These are phyloP conservation scores for Hemicrepidius hirtus DNA, from an alignment of 2,888 invertebrate species.

Conservation along the genomic window DNA sequence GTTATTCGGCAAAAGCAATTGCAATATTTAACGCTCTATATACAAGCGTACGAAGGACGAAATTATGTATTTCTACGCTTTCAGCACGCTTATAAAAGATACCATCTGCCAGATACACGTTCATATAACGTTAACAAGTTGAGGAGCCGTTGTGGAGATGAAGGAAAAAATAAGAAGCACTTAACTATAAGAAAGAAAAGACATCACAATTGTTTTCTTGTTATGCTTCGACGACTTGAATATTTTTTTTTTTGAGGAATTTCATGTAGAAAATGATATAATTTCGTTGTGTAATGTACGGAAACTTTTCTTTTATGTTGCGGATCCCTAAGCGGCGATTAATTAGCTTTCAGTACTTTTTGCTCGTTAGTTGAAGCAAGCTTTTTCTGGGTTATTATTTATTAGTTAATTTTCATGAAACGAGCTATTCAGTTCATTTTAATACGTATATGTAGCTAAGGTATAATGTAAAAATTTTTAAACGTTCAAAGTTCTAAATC, in stretches of 20 bases:
- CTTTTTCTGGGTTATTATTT: conserved; percentile 11
- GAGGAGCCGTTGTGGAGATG: conserved; percentile 8
- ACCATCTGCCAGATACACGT: conserved; percentile 28
- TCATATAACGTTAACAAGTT: conserved; percentile 26
- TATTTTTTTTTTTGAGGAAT: not conserved
- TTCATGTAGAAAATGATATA: conserved; percentile 5
- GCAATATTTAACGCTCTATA: conserved; percentile 30
- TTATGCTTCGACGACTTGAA: not conserved
- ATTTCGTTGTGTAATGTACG: conserved; percentile 3
- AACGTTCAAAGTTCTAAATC: no score
- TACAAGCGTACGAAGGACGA: conserved; percentile 14
- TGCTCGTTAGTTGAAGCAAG: not conserved
- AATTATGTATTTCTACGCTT: conserved; percentile 26
- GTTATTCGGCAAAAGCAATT: conserved; percentile 13
- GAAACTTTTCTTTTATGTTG: conserved; percentile 18
- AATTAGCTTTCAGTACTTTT: conserved; percentile 7
- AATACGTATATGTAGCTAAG: not conserved
- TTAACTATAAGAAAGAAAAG: conserved; percentile 11
- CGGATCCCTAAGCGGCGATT: conserved; percentile 3
- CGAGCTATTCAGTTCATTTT: not conserved
- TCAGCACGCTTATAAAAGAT: conserved; percentile 21
- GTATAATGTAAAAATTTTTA: no score
- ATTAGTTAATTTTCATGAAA: not conserved
- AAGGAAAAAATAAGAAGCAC: conserved; percentile 19
- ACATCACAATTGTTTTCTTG: conserved; percentile 16